A percentile compares a stretch with the other conserved stretches of the same genome.
Conservation (phyloP, 35 echinoderm and acorn worm genomes). For the Lytechinus pictus region DNA sequence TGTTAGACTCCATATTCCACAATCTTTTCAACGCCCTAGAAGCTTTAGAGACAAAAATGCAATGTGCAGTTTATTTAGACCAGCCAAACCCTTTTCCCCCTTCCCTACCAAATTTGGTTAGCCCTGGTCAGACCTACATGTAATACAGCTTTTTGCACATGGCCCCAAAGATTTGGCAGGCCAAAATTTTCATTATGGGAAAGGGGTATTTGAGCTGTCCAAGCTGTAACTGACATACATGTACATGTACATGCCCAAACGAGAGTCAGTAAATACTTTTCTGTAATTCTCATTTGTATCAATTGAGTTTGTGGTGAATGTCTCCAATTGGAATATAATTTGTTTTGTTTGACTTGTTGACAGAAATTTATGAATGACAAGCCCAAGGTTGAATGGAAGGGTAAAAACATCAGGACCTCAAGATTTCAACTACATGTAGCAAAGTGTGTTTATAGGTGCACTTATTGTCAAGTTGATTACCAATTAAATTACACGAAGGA, state of each 20-base stretch:
- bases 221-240: background rate
- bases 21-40: background rate
- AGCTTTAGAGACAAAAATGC: too few species aligned
- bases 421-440: too few species aligned
- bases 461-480: too few species aligned
- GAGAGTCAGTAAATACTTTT: background rate
- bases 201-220: background rate
- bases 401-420: background rate
- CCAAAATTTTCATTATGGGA: too few species aligned
- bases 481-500: too few species aligned
- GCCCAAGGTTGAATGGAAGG: background rate
- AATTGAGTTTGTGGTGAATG: background rate
- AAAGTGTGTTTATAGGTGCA: too few species aligned
- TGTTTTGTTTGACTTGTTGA: background rate
- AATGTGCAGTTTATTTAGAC: too few species aligned
- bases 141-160: background rate
- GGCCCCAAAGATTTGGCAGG: background rate
- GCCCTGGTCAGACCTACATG: background rate
- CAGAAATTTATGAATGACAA: background rate
- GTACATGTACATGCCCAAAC: too few species aligned
- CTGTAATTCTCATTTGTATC: background rate
- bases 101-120: too few species aligned
- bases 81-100: too few species aligned
- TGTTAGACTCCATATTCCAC: background rate
- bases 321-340: background rate